Base-by-base conservation (phyloP, 2,113 vertebrate genomes). In the Anguilla japonica region DNA sequence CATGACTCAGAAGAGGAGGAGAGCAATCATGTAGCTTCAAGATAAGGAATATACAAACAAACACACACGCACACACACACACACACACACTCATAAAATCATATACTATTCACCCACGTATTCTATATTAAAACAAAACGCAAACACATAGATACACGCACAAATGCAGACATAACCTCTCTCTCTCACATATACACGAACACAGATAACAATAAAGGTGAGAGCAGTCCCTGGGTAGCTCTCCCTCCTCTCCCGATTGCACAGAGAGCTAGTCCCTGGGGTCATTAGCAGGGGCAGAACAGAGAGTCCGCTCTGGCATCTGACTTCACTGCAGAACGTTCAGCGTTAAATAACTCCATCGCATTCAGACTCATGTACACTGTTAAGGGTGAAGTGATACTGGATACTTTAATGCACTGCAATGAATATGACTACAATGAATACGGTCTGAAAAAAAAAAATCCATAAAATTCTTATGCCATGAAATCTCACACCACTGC, bases 21-120 rank as follows among this genome's bases (percentile, higher is more conserved):
- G 50, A 29, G 39, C 20, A 71, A 83, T 79, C 75, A 82, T 79
- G 86, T 67, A 79, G 82, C 82, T 78, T 84, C 71, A 34, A 41
- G 34, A 87, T 41, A 34, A 34, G 34, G 34, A 34, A 34, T 34
- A 34, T 8, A 3, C 43, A 46, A 20, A 82, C 26, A 50, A 20
- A 82, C 78, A 81, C 81, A 26, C 81, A 82, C 82, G 57, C 40
- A 20, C 2, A 82, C 26, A 46, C 20, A 82, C 82, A 83, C 40
- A 20, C 2, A 82, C 26, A 46, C 20, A 82, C 20, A 11, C 11
- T 2, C 71, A 78, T 4, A 60, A 13, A 20, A 26, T 53, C 50
- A 53, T 53, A 53, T 11, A 53, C 50, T 53, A 53, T 53, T 6
- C 11, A 53, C 50, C 50, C 50, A 53, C 50, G 13, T 53, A 46